Percentiles rank a stretch among this genome's conserved stretches.
Evolutionary conservation across 2,888 invertebrate genomes (phyloP).

Genomic region (Pseudanteris insignis): DNA sequence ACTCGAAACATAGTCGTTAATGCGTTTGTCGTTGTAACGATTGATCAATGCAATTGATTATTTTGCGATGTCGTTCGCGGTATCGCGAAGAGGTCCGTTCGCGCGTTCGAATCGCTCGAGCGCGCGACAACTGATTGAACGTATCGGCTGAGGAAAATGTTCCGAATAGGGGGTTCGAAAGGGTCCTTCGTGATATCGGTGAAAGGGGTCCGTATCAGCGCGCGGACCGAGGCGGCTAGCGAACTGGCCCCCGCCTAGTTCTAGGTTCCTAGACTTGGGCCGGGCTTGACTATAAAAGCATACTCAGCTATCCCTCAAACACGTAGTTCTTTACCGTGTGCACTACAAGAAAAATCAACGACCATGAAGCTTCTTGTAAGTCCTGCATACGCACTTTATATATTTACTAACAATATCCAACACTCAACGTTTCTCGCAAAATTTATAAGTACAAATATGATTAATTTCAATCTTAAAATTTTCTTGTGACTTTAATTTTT

Average conservation of each 20-base stretch:
- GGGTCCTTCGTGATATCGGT: conserved; percentile 55
- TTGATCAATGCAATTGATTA: too few relatives aligned
- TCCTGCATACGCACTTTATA: conserved; percentile 41
- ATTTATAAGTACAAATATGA: too few relatives aligned
- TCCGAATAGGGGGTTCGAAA: conserved; percentile 55
- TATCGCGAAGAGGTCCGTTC: not conserved
- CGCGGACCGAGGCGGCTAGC: conserved; percentile 48
- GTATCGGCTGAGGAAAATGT: too few relatives aligned
- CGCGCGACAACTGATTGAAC: conserved; percentile 15
- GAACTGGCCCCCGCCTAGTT: conserved; percentile 58
- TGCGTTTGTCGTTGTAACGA: too few relatives aligned
- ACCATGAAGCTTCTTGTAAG: conserved; percentile 66
- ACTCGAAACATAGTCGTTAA: too few relatives aligned
- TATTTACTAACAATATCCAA: too few relatives aligned
- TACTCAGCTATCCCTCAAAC: conserved; percentile 59
- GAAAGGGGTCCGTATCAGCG: conserved; percentile 61
- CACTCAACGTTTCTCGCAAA: too few relatives aligned
- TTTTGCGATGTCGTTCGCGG: too few relatives aligned
- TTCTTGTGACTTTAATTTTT: too few relatives aligned
- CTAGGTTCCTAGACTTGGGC: conserved; percentile 57
- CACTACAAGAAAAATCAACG: conserved; percentile 61
- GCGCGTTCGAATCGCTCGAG: conserved; percentile 3
- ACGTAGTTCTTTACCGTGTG: conserved; percentile 62
- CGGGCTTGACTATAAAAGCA: conserved; percentile 65
- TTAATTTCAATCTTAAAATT: too few relatives aligned